These are phyloP conservation scores for Dascillus cervinus DNA, from an alignment of 2,888 invertebrate genomes.

Conservation along the genomic window DNA sequence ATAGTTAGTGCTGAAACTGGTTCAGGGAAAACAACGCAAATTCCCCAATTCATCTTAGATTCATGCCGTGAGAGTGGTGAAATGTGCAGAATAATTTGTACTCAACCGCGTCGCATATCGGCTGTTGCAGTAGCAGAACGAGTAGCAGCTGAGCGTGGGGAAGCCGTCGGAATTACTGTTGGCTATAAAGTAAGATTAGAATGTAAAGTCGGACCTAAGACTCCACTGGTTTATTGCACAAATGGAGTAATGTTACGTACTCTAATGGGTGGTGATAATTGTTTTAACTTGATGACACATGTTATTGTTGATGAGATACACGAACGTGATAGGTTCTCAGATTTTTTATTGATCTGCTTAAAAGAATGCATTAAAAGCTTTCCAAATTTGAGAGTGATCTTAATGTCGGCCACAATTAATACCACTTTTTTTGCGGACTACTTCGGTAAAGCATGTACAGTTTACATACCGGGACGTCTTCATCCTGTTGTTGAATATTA, in stretches of 20 bases:
- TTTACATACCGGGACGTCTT: conserved; percentile 48
- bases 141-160: conserved; percentile 59
- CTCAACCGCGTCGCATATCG: conserved; percentile 87
- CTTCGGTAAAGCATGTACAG: conserved; percentile 55
- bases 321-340: conserved; percentile 87
- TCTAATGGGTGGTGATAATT: conserved; percentile 70
- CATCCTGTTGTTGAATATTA: conserved; percentile 69
- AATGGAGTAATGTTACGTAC: conserved; percentile 83
- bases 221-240: conserved; percentile 85
- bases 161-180: conserved; percentile 52
- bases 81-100: conserved; percentile 80
- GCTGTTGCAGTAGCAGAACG: conserved; percentile 86
- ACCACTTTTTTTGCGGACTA: conserved; percentile 73
- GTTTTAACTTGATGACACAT: conserved; percentile 69
- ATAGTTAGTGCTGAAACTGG: conserved; percentile 82
- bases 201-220: conserved; percentile 70
- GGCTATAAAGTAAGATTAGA: conserved; percentile 91
- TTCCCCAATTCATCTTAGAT: conserved; percentile 89
- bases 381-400: conserved; percentile 68
- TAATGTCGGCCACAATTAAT: conserved; percentile 95
- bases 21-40: conserved; percentile 91
- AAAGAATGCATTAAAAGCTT: conserved; percentile 64
- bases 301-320: conserved; percentile 92
- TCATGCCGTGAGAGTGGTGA: conserved; percentile 53
- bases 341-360: conserved; percentile 83